Percentiles rank a stretch among this genome's conserved stretches.
Evolutionary conservation across 2,888 invertebrate species (phyloP).

Genomic region (Trissolcus brochymenae): DNA sequence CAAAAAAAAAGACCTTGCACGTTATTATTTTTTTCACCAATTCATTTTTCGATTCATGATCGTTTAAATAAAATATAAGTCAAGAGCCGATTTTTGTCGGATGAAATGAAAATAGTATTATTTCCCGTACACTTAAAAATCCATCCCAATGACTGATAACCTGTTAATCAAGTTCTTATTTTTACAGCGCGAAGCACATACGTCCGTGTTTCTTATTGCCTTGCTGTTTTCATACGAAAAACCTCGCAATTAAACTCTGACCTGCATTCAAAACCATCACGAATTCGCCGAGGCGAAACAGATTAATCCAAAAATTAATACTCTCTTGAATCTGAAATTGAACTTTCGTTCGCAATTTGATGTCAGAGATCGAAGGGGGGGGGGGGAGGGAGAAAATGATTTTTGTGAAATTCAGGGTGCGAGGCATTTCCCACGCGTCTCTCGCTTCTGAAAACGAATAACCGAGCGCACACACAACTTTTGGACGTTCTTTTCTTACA

Average conservation of each 20-base stretch:
- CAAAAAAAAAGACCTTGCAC: background rate
- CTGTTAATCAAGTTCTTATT: conserved; percentile 47
- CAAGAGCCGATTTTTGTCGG: no score
- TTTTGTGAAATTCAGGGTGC: conserved; percentile 29
- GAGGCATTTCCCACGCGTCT: conserved; percentile 66
- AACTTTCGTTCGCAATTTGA: no score
- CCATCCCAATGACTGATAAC: conserved; percentile 32
- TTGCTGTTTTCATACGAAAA: conserved; percentile 37
- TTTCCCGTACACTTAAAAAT: conserved; percentile 31
- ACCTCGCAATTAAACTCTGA: conserved; percentile 54
- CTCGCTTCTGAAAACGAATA: conserved; percentile 54
- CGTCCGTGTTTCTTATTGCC: conserved; percentile 8
- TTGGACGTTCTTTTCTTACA: conserved; percentile 41
- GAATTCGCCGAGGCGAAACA: no score
- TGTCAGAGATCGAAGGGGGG: background rate
- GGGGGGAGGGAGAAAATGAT: background rate
- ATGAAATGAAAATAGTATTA: conserved; percentile 33
- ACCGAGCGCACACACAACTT: conserved; percentile 16
- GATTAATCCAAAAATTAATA: no score
- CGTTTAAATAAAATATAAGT: no score
- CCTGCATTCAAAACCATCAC: conserved; percentile 36
- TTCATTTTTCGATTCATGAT: no score
- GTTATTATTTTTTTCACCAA: no score
- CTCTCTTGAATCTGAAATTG: no score
- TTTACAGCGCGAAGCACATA: conserved; percentile 15